phyloP scores from a whole-genome alignment of 2,797 vertebrate species.

The Pteronotus mesoamericanus region DNA sequence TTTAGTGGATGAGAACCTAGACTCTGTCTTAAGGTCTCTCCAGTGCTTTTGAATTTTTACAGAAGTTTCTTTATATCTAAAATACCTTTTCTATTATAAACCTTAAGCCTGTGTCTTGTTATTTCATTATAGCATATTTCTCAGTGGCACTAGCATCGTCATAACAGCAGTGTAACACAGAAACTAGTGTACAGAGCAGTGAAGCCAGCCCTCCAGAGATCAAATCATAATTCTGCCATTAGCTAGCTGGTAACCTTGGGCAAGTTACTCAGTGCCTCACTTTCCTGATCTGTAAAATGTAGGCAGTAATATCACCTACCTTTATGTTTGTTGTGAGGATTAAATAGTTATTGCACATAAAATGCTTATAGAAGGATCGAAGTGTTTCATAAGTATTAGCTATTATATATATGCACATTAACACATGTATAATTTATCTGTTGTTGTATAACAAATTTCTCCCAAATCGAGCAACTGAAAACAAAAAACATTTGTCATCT shows the following conservation, averaged over 20 bases:
- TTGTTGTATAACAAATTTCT: background rate
- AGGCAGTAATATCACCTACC: background rate
- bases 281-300: background rate
- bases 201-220: background rate
- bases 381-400: background rate
- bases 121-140: background rate
- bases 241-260: background rate
- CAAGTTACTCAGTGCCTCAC: background rate
- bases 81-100: background rate
- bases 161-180: background rate
- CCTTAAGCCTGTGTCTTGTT: background rate
- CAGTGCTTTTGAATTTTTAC: background rate
- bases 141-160: background rate
- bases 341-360: background rate
- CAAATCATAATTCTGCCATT: background rate
- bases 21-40: background rate
- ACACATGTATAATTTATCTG: background rate
- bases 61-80: background rate
- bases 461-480: slow-evolving; percentile 1
- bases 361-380: background rate
- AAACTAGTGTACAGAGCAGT: background rate
- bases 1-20: background rate
- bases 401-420: background rate
- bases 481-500: slow-evolving; percentile 36
- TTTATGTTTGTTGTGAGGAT: background rate